Conservation (phyloP, 2,797 vertebrate genomes). For the Aphelocoma californica region DNA sequence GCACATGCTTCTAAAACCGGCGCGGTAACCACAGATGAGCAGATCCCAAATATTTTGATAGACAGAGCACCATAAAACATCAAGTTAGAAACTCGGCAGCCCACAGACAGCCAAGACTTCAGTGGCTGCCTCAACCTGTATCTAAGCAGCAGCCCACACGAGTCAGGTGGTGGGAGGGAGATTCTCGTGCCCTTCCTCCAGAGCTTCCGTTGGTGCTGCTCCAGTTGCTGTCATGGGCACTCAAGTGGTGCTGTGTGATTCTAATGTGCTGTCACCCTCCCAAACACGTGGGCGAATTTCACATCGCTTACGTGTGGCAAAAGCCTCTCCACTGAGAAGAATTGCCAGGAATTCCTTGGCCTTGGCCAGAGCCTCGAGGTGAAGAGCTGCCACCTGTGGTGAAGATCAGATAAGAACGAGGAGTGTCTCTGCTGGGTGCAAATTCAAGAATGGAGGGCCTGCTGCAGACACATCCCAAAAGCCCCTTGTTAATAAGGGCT, state of each 20-base stretch:
- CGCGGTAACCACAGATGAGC: neutral
- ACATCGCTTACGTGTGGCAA: accelerated
- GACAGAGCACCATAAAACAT: neutral
- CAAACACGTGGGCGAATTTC: neutral
- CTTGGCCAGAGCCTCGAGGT: neutral
- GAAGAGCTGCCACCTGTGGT: neutral
- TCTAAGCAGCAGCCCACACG: conserved; percentile 28
- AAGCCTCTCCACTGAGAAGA: neutral
- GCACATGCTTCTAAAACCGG: neutral
- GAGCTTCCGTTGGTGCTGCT: conserved; percentile 9
- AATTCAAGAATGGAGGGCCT: neutral
- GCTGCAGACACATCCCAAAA: neutral
- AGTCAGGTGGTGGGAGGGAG: conserved; percentile 43
- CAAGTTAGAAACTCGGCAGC: neutral
- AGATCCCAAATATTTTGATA: conserved; percentile 61
- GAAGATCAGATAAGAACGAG: neutral
- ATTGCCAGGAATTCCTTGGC: neutral
- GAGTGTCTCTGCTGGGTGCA: neutral
- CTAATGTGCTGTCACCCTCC: neutral
- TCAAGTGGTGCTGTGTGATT: neutral
- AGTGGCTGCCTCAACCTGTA: conserved; percentile 9
- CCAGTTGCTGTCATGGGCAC: neutral
- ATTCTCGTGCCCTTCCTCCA: conserved; percentile 36
- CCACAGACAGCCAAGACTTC: conserved; percentile 20
- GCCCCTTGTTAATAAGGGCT: accelerated